Evolutionary conservation across 2,888 invertebrate genomes (phyloP), one percentile per base, ranked within the genome.

Genomic region (Punctoribates punctum): DNA sequence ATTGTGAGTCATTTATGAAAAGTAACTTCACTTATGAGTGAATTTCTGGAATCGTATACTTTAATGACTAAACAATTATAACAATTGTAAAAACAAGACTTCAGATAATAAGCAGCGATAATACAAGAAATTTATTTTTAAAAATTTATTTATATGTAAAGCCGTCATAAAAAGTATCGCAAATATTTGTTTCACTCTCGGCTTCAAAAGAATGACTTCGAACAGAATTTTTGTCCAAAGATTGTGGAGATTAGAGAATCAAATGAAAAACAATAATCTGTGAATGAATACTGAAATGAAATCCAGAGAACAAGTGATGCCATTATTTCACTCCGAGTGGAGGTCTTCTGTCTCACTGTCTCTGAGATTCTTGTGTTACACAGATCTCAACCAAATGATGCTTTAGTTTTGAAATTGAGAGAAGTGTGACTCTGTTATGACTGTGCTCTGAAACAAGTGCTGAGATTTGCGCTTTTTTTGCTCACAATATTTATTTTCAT

Each of bases 11-110:
- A 60, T 27, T 60, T 60, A 27, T 27, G 25, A 15, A 34, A 34
- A n/a, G 65, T 38, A 65, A 65, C 65, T 42, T 38, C 6, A 65
- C 34, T 57, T 57, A 57, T 57, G 29, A 62, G 29, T 70, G 42
- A n/a, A 70, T 70, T 46, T 70, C 20, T 42, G 70, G 42, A 38
- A 42, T 70, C n/a, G 46, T 70, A 70, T 70, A 46, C 70, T 42
- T 46, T 70, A 70, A 70, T 70, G 70, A 38, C 46, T 20, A 15
- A 38, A 70, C 46, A 70, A 70, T 62, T 38, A 70, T 46, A 70
- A 42, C 70, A 70, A 70, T 70, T 70, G 46, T 42, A 42, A 42
- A 38, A 70, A 70, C 70, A 70, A 42, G 20, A 23, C 11, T 20
- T 13, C 17, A 46, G 70, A 62, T 62, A 15, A 62, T 62, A 62